A percentile compares a stretch with the other conserved stretches of the same genome.
These are phyloP conservation scores for Chromis chromis DNA, from an alignment of 2,797 vertebrate genomes.

Conservation along the genomic window DNA sequence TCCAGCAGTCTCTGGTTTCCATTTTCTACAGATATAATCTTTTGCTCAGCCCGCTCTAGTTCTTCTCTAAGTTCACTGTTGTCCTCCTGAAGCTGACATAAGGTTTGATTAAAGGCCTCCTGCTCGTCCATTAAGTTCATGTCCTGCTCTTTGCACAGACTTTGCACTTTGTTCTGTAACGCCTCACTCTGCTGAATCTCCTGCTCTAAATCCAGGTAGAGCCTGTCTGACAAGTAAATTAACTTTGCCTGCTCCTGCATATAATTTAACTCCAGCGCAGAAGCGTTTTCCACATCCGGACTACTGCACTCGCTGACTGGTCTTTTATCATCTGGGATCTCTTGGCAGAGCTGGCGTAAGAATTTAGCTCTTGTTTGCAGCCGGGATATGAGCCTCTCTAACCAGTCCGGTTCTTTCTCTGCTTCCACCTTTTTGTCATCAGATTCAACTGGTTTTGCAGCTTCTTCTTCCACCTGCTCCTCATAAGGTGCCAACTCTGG, in stretches of 20 bases:
- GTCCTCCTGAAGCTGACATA: conserved; percentile 82
- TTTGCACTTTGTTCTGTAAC: conserved; percentile 76
- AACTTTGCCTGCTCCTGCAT: conserved; percentile 89
- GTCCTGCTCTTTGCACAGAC: conserved; percentile 81
- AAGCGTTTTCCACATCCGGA: conserved; percentile 67
- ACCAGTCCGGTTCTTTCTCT: conserved; percentile 71
- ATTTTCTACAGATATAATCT: conserved; percentile 78
- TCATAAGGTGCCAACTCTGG: conserved; percentile 74
- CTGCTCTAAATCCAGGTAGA: conserved; percentile 84
- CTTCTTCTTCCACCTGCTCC: conserved; percentile 59
- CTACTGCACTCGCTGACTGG: conserved; percentile 27
- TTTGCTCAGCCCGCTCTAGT: conserved; percentile 83
- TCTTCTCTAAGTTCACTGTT: conserved; percentile 79
- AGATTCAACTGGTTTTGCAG: conserved; percentile 20
- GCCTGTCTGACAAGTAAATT: conserved; percentile 87
- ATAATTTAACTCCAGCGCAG: conserved; percentile 74
- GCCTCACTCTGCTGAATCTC: conserved; percentile 79
- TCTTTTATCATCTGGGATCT: conserved; percentile 77
- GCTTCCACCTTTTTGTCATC: conserved; percentile 49
- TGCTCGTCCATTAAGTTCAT: conserved; percentile 83
- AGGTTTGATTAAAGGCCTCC: conserved; percentile 78
- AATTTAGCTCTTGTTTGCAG: conserved; percentile 85
- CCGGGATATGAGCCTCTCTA: conserved; percentile 85
- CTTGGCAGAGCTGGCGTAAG: conserved; percentile 84
- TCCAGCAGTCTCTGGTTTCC: conserved; percentile 80